Evolutionary conservation across 2,113 vertebrate genomes (phyloP).

Genomic region (Tragelaphus strepsiceros): DNA sequence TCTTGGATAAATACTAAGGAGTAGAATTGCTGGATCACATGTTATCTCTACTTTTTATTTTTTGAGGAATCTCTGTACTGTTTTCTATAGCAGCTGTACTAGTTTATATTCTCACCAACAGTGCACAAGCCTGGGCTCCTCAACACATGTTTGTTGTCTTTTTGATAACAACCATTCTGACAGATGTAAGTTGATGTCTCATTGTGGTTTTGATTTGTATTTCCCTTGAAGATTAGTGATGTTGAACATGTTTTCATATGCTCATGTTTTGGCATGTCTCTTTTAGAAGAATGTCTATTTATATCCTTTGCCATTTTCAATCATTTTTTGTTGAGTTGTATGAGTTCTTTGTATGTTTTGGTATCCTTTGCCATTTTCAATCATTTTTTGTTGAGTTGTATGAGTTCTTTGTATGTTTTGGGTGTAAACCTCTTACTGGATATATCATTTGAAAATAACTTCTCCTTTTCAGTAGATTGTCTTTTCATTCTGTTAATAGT

Average conservation of each 20-base stretch:
- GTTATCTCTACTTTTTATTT: neutral
- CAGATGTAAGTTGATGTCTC: neutral
- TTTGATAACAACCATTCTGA: neutral
- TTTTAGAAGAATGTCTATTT: neutral
- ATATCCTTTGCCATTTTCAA: neutral
- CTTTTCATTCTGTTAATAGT: neutral
- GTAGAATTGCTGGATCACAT: neutral
- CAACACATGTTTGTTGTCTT: neutral
- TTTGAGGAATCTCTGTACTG: neutral
- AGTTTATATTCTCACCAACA: neutral
- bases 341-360: neutral
- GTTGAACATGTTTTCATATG: neutral
- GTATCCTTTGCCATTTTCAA: neutral
- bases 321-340: neutral
- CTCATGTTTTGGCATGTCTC: neutral
- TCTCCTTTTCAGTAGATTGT: neutral
- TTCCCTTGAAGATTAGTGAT: neutral
- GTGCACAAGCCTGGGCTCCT: fast-evolving
- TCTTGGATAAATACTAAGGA: neutral
- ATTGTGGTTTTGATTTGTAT: neutral
- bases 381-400: neutral
- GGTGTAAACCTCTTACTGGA: neutral
- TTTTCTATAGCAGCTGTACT: neutral
- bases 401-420: neutral
- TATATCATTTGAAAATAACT: neutral